Evolutionary conservation across 2,113 vertebrate genomes (phyloP), one percentile per base, ranked within the genome.

Genomic region (Carassius carassius): DNA sequence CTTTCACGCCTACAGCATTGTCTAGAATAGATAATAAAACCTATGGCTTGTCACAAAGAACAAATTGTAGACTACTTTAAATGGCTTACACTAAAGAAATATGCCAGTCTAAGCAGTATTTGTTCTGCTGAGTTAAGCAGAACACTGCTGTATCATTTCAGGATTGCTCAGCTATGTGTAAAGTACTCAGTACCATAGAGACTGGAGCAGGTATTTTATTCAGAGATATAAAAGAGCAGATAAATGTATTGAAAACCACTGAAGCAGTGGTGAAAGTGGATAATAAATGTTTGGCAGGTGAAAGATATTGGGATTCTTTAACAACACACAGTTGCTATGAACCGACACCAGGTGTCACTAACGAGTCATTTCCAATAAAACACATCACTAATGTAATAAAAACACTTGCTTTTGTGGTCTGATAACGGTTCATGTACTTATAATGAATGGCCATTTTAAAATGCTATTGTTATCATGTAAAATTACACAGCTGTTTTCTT

Each of bases 51-150:
- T 65, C 78, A 67, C 44, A 47, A 16, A 67, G 21, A 62, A 62
- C 19, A 70, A 82, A 65, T 23, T 54, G 29, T 72, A 56, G 17
- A 41, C 25, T 70, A 21, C 32, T 69, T 69, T 72, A 82, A 41
- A 81, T 37, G 29, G 44, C 47, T 82, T 70, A 70, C 65, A 37
- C 62, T 69, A 21, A 21, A 25, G 56, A 79, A 79, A 63, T 79
- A 49, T 69, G 60, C 25, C 79, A 51, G 60, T 69, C 63, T 69
- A 81, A 69, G 63, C 60, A 19, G 41, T 3, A 82, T 49, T 35
- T 70, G 80, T 82, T 70, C 65, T 82, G 49, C 63, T 72, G 80
- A 82, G 65, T 37, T 72, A 56, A 58, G 80, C 65, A 54, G 54
- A 58, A 78, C 75, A 54, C 76, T n/a, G 25, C 76, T 60, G 76